A percentile compares a stretch with the other conserved stretches of the same genome.
Evolutionary conservation across 2,888 invertebrate species (phyloP).

Genomic region (Agrochola circellaris): DNA sequence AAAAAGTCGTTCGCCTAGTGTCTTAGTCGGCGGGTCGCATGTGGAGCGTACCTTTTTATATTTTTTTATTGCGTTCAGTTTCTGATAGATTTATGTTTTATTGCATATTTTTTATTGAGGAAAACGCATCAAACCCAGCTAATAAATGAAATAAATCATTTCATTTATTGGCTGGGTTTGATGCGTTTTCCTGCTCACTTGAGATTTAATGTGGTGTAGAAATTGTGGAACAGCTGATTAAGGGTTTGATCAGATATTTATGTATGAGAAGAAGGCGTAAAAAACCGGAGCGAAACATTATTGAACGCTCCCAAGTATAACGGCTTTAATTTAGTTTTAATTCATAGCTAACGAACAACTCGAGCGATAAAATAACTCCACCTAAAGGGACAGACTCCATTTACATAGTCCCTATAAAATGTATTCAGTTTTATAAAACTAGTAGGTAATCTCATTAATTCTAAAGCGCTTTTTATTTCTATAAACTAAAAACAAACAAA

Average conservation of each 20-base stretch:
- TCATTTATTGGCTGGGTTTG: constrained; percentile 59
- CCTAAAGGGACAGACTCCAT: constrained; percentile 2
- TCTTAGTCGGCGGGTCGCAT: constrained; percentile 67
- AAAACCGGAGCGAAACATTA: constrained; percentile 9
- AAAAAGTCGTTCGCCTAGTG: constrained; percentile 81
- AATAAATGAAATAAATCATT: constrained; percentile 60
- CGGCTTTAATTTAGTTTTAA: constrained; percentile 15
- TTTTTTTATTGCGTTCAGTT: constrained; percentile 70
- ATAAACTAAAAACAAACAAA: constrained; percentile 39
- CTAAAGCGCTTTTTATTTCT: constrained; percentile 49
- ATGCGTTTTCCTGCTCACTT: constrained; percentile 48
- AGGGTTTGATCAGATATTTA: constrained; percentile 39
- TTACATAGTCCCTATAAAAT: constrained; percentile 28
- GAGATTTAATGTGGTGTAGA: constrained; percentile 41
- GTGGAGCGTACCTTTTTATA: constrained; percentile 64
- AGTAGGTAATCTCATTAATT: constrained; percentile 42
- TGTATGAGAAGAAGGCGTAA: constrained; percentile 21
- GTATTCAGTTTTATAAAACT: constrained; percentile 45
- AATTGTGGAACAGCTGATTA: constrained; percentile 37
- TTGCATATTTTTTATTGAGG: constrained; percentile 57
- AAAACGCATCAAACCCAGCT: too few species aligned
- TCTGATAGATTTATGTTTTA: constrained; percentile 65
- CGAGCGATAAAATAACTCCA: constrained; percentile 15
- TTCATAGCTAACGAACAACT: background rate
- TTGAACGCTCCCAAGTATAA: constrained; percentile 13